Evolutionary conservation across 2,888 invertebrate genomes (phyloP).

Genomic region (Xylota sylvarum): DNA sequence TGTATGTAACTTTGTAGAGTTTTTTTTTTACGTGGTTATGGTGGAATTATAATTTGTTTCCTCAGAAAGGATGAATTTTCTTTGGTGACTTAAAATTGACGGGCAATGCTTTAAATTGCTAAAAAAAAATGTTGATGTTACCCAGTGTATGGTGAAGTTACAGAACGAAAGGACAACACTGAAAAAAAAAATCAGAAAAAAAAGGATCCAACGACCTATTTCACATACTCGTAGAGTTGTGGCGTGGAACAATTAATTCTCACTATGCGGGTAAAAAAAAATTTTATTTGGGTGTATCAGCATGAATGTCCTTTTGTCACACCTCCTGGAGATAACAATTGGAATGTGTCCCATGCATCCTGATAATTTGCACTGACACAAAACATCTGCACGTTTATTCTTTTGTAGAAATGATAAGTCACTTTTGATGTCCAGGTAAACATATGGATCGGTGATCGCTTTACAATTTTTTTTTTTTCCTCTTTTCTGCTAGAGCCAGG

Average conservation of each 20-base stretch:
- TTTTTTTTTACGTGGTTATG: conserved; percentile 10
- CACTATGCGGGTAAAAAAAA: conserved; percentile 19
- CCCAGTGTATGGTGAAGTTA: background rate
- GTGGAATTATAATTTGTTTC: background rate
- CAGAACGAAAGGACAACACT: background rate
- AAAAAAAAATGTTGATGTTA: background rate
- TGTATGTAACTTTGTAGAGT: conserved; percentile 16
- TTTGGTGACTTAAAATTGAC: background rate
- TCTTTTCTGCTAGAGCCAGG: conserved; percentile 49
- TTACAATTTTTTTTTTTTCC: conserved; percentile 40
- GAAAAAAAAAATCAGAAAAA: background rate
- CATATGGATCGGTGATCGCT: conserved; percentile 33
- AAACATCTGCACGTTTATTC: conserved; percentile 66
- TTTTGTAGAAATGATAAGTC: conserved; percentile 61
- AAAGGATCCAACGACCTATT: background rate
- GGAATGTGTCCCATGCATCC: conserved; percentile 46
- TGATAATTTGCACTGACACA: conserved; percentile 52
- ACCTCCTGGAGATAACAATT: conserved; percentile 53
- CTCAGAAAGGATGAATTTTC: background rate
- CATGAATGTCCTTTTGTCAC: conserved; percentile 68
- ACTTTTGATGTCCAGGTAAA: conserved; percentile 61
- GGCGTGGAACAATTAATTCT: conserved; percentile 31
- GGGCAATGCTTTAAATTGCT: background rate
- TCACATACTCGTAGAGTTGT: conserved; percentile 13
- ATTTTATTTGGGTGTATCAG: conserved; percentile 13